phyloP scores from a whole-genome alignment of 2,113 vertebrate genomes.

The Laticauda colubrina region DNA sequence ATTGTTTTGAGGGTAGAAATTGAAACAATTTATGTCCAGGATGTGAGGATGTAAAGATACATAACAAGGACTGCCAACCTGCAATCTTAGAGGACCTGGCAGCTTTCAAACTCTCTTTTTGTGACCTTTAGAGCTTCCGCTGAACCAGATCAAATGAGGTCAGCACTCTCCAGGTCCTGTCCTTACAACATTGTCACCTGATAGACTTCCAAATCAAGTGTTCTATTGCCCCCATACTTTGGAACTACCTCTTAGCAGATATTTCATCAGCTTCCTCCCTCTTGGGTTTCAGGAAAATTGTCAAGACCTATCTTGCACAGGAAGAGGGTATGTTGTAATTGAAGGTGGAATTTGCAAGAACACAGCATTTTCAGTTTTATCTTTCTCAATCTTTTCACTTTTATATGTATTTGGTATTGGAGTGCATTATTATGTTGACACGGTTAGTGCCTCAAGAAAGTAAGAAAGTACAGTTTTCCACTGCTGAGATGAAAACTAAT shows the following conservation, averaged over 20 bases:
- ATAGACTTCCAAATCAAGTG: background rate
- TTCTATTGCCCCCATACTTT: background rate
- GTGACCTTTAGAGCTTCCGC: background rate
- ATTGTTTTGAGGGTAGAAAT: too few relatives aligned
- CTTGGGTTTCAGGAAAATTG: background rate
- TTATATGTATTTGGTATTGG: background rate
- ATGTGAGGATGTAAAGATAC: too few relatives aligned
- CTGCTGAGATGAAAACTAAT: background rate
- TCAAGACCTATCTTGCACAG: background rate
- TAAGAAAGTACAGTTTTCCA: background rate
- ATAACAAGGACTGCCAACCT: background rate
- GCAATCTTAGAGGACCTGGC: background rate
- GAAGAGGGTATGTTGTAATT: background rate
- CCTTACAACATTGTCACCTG: background rate
- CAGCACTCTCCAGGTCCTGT: background rate
- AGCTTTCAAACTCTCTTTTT: background rate
- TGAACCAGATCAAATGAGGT: background rate
- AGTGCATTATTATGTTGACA: background rate
- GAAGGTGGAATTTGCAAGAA: background rate
- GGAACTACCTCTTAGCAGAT: background rate
- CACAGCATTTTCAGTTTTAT: background rate
- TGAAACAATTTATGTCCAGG: too few relatives aligned
- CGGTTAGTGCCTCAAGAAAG: background rate
- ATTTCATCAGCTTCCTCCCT: background rate
- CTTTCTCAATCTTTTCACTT: background rate